Evolutionary conservation across 1,140 invertebrate genomes (phyloP), one percentile per base, ranked within the genome.

Genomic region (Muscidifurax raptorellus): DNA sequence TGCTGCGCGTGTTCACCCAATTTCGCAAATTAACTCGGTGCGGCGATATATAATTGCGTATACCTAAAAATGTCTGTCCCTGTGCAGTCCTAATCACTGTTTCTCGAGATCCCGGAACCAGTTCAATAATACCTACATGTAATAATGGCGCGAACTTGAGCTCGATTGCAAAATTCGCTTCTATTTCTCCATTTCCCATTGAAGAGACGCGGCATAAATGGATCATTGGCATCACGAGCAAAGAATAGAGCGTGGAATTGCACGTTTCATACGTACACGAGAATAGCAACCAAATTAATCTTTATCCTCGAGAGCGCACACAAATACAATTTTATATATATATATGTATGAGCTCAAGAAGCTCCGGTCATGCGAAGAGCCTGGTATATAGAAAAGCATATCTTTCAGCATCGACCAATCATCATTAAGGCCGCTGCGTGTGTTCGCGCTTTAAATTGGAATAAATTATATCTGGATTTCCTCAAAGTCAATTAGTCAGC

Each of bases 381-480:
- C 3, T 67, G 5, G 64, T 4, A 18, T 18, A 64, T 5, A 27
- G n/a, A 25, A 10, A 2, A n/a, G n/a, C n/a, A 28, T 28, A 69
- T 69, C 66, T 67, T 67, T 67, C 10, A 28, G 36, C 72, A 44
- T 77, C 80, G 22, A 76, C 75, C 28, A 77, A 77, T 77, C 75
- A 77, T 59, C 75, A 59, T 77, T 77, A 77, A 27, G 28, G 47
- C 0, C 44, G 25, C 75, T 27, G 75, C 47, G 75, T 77, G 75
- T 59, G 75, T 77, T 76, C 75, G 47, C 47, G 75, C 75, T 30
- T 77, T 9, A 77, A 77, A 59, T 59, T 32, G 75, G 75, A 77
- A 77, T 77, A 77, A 77, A 77, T 77, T 77, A 77, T 77, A 77
- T 47, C 74, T 27, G 10, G 27, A 52, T 77, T 77, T 64, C 75